Conservation (phyloP, 2,113 vertebrate genomes). For the Calidris pugnax region DNA sequence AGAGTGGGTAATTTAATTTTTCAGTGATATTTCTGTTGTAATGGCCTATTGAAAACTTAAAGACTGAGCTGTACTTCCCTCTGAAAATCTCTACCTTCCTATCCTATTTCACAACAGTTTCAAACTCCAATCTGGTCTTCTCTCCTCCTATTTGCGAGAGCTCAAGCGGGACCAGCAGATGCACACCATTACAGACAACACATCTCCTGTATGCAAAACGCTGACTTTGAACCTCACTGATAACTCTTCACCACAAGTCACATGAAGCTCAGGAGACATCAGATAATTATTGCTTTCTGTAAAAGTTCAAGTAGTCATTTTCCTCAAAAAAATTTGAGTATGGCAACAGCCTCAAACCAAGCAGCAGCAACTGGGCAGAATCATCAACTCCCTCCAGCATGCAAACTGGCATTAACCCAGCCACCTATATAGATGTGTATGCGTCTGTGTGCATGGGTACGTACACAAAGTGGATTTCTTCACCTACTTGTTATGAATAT, state of each 20-base stretch:
- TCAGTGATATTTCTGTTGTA: neutral
- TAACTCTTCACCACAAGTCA: neutral
- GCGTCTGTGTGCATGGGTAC: accelerated
- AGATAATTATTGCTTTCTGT: neutral
- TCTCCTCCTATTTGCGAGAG: neutral
- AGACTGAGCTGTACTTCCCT: neutral
- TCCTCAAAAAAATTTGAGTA: accelerated
- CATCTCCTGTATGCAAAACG: neutral
- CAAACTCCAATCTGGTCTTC: neutral
- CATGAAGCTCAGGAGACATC: neutral
- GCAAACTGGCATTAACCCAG: neutral
- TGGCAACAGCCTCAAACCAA: neutral
- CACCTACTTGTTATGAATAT: neutral
- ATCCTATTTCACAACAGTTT: neutral
- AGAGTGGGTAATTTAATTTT: neutral
- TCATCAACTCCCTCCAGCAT: neutral
- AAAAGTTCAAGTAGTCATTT: neutral
- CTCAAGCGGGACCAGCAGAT: neutral
- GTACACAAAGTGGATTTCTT: neutral
- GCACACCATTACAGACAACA: neutral
- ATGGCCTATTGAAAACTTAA: neutral
- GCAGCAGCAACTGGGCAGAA: neutral
- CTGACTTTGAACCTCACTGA: neutral
- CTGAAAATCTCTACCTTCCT: neutral
- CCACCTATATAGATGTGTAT: accelerated